Percentiles rank a stretch among this genome's conserved stretches.
Conservation (phyloP, 2,888 invertebrate species). For the Bimastos eiseni region DNA sequence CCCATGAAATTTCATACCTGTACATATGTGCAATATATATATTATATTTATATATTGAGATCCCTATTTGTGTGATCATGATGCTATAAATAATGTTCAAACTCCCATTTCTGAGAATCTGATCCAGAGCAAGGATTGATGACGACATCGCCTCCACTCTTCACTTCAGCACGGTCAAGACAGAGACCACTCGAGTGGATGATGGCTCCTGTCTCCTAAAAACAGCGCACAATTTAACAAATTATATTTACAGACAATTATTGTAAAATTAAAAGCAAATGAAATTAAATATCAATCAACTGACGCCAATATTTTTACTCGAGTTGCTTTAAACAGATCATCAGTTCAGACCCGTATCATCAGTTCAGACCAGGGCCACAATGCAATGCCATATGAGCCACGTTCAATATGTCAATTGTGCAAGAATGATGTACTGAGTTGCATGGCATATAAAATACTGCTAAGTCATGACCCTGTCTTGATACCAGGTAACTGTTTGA, state of each 20-base stretch:
- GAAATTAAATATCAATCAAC: neutral
- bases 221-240: neutral
- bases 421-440: too few species aligned
- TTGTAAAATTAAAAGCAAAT: neutral
- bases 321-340: too few species aligned
- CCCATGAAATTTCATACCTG: too few species aligned
- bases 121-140: constrained; percentile 53
- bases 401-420: too few species aligned
- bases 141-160: constrained; percentile 46
- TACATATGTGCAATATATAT: too few species aligned
- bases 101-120: constrained; percentile 58
- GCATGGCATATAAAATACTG: neutral
- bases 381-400: too few species aligned
- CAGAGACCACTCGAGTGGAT: constrained; percentile 55
- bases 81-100: constrained; percentile 46
- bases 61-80: neutral
- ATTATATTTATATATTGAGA: too few species aligned
- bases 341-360: too few species aligned
- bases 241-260: neutral
- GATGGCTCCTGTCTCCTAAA: neutral
- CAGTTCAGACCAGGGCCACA: too few species aligned
- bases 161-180: constrained; percentile 57
- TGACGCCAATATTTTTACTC: too few species aligned
- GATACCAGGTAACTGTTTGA: neutral
- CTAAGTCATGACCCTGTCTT: neutral